Base-by-base conservation (phyloP, 2,888 invertebrate genomes). In the Junonia oenone region DNA sequence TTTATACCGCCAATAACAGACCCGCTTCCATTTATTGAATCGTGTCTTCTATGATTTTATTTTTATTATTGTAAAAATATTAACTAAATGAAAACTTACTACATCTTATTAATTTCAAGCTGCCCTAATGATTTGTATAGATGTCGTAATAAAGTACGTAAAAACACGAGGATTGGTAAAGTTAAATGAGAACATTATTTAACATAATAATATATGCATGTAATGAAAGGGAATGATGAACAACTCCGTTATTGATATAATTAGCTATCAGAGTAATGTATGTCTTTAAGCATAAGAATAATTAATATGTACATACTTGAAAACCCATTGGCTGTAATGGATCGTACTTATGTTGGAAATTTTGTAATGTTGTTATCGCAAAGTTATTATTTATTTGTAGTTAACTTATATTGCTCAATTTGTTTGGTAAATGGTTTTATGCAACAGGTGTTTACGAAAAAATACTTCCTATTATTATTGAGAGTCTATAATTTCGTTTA, bases 221-320 rank as follows among this genome's bases (percentile, higher is more conserved):
- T 78, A 79, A 83, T 79, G 64, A 69, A 66, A 64, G 71, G 67
- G 68, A 67, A 71, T 71, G 38, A 19, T 19, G 73, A 73, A 78
- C 74, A 74, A 81, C 80, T 83, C 72, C 76, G 80, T 81, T 83
- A 85, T 84, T 77, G 76, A 76, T 68, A 72, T 79, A 75, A 85
- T 83, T 78, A 82, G 75, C 76, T 78, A 57, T 69, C 70, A 69
- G 69, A 69, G 65, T 66, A 59, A 63, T 65, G 51, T 35, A 53
- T 69, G 66, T 68, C 67, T 75, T 70, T 57, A 68, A 62, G 68
- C 71, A 71, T 74, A 76, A 79, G 72, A 72, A 55, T 65, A 61
- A 62, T 43, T 43, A 62, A 56, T 48, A 48, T 50, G 63, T 65
- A 63, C 69, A 61, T 66, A 66, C 26, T 43, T 43, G 43, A 26